phyloP scores from a whole-genome alignment of 2,888 invertebrate species.

The Habroteleia sp. region DNA sequence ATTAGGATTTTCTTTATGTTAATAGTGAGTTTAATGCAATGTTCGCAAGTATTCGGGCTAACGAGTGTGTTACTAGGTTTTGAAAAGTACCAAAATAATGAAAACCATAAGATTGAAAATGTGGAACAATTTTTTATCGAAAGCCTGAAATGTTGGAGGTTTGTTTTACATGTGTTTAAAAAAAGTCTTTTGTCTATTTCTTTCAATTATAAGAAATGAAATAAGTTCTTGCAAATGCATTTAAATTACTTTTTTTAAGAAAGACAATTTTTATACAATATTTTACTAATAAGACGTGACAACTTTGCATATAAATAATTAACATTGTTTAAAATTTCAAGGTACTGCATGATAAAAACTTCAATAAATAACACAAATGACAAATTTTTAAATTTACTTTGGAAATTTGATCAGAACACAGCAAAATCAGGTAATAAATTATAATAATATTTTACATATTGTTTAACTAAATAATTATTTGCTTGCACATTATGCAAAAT shows the following conservation, averaged over 20 bases:
- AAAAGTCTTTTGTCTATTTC: no score
- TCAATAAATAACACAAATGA: conserved; percentile 9
- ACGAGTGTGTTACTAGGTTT: conserved; percentile 3
- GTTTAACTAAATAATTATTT: conserved; percentile 16
- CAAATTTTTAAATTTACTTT: conserved; percentile 39
- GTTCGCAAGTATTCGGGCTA: conserved; percentile 18
- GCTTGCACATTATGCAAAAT: no score
- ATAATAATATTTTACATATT: background rate
- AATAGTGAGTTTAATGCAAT: conserved; percentile 36
- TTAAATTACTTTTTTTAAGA: no score
- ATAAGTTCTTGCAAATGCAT: no score
- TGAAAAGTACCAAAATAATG: background rate
- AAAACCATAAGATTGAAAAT: background rate
- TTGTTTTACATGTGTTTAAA: no score
- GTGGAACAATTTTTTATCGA: conserved; percentile 30
- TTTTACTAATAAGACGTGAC: no score
- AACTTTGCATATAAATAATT: conserved; percentile 4
- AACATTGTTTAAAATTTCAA: conserved; percentile 21
- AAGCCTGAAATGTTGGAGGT: conserved; percentile 50
- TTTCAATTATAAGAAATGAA: no score
- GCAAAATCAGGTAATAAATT: conserved; percentile 39
- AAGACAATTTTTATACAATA: no score
- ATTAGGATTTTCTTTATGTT: conserved; percentile 25
- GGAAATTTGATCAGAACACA: conserved; percentile 39
- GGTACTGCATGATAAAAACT: conserved; percentile 47